Conservation (phyloP, 2,113 vertebrate genomes). For the Casuarius casuarius region DNA sequence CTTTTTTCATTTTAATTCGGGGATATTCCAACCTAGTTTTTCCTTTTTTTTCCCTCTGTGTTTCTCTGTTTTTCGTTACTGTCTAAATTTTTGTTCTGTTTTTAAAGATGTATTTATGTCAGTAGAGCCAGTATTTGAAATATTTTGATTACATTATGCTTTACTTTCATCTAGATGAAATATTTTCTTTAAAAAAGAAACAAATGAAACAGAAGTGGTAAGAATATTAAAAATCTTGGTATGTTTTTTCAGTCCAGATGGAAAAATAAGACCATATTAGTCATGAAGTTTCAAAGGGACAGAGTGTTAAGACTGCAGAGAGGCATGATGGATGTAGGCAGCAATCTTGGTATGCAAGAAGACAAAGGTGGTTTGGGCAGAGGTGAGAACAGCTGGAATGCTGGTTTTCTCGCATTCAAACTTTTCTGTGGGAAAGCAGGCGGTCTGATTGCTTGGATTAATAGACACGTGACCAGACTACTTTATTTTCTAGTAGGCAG, state of each 20-base stretch:
- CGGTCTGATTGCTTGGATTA: too few relatives aligned
- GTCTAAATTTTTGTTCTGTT: background rate
- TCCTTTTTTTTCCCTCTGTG: background rate
- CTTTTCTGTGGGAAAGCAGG: background rate
- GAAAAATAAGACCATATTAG: slow-evolving; percentile 22
- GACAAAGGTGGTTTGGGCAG: background rate
- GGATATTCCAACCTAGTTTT: background rate
- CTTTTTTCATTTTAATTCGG: background rate
- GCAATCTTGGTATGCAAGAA: background rate
- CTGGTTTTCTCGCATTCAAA: background rate
- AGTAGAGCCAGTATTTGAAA: slow-evolving; percentile 46
- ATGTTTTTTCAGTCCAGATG: background rate
- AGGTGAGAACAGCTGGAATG: background rate
- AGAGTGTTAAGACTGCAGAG: background rate
- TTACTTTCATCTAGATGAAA: slow-evolving; percentile 42
- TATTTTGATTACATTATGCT: slow-evolving; percentile 45
- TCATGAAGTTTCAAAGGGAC: background rate
- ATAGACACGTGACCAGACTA: background rate
- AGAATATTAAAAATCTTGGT: slow-evolving; percentile 3
- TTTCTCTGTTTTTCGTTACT: background rate
- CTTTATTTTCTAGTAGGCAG: background rate
- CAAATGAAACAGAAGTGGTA: slow-evolving; percentile 41
- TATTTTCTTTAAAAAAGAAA: slow-evolving; percentile 54
- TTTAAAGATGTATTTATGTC: slow-evolving; percentile 48
- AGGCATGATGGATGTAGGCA: background rate